These are phyloP conservation scores for Dorcus hopei DNA, from an alignment of 2,888 invertebrate species.

Conservation along the genomic window DNA sequence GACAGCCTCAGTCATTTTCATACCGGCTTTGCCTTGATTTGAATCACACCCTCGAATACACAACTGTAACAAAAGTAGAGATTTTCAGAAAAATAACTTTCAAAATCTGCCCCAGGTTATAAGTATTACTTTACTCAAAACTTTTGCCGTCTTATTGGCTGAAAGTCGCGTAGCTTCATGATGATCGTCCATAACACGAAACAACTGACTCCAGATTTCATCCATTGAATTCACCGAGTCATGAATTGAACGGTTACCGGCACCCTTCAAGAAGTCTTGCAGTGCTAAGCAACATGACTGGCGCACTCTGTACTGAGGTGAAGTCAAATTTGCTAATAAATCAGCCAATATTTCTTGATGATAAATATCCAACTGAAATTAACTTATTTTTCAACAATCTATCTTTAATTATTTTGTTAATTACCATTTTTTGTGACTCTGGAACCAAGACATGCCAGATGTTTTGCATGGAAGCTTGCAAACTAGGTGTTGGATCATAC, in stretches of 20 bases:
- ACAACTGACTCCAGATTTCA: constrained; percentile 76
- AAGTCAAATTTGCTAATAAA: constrained; percentile 75
- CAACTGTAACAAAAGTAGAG: constrained; percentile 52
- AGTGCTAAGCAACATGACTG: constrained; percentile 89
- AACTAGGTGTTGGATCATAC: constrained; percentile 89
- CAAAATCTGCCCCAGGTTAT: background rate
- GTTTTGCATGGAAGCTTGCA: constrained; percentile 89
- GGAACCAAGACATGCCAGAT: constrained; percentile 91
- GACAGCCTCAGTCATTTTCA: constrained; percentile 68
- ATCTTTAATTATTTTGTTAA: background rate
- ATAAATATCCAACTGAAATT: constrained; percentile 70
- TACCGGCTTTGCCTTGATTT: constrained; percentile 68
- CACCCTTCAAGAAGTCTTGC: constrained; percentile 74
- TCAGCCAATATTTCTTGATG: constrained; percentile 79
- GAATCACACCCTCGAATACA: constrained; percentile 70
- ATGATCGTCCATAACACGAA: constrained; percentile 92
- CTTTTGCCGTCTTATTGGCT: constrained; percentile 67
- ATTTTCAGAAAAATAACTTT: constrained; percentile 7
- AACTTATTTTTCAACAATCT: constrained; percentile 3
- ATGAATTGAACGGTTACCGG: constrained; percentile 45
- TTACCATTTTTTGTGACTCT: constrained; percentile 78
- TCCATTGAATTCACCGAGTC: constrained; percentile 49
- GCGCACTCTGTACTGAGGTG: constrained; percentile 83
- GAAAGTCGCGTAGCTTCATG: constrained; percentile 81
- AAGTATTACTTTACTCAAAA: constrained; percentile 66